These are phyloP conservation scores for Falco cherrug DNA, from an alignment of 2,797 vertebrate genomes.

Conservation along the genomic window DNA sequence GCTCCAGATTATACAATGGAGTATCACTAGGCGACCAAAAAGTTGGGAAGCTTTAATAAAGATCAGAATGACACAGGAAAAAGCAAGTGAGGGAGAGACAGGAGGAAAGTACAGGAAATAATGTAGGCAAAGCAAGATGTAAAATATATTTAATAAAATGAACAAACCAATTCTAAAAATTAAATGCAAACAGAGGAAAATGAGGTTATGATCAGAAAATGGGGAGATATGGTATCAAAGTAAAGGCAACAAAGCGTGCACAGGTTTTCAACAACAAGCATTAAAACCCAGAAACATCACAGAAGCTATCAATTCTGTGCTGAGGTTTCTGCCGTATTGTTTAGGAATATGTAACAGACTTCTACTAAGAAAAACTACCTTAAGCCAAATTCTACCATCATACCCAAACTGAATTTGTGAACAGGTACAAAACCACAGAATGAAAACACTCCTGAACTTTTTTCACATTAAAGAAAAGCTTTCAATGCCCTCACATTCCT, in stretches of 20 bases:
- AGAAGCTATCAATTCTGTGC: not conserved
- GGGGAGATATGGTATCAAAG: conserved; percentile 51
- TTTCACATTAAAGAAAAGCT: not conserved
- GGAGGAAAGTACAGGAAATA: conserved; percentile 84
- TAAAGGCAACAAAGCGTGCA: conserved; percentile 51
- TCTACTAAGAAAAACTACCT: not conserved
- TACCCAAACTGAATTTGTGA: not conserved
- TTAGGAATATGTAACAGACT: not conserved
- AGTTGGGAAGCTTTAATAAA: conserved; percentile 99
- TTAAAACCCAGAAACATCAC: not conserved
- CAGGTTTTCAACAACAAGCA: conserved; percentile 14
- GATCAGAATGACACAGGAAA: conserved; percentile 90
- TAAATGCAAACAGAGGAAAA: conserved; percentile 59
- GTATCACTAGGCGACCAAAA: conserved; percentile 99
- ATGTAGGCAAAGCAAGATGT: conserved; percentile 76
- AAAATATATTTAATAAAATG: conserved; percentile 64
- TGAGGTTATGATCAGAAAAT: conserved; percentile 66
- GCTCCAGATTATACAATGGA: conserved; percentile 97
- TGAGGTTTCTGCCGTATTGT: not conserved
- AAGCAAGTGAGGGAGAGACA: conserved; percentile 93
- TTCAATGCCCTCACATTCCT: not conserved
- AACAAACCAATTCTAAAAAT: conserved; percentile 54
- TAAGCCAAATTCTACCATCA: not conserved
- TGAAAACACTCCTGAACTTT: not conserved
- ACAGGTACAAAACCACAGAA: not conserved